Evolutionary conservation across 2,888 invertebrate genomes (phyloP).

Genomic region (Pherbina coryleti): DNA sequence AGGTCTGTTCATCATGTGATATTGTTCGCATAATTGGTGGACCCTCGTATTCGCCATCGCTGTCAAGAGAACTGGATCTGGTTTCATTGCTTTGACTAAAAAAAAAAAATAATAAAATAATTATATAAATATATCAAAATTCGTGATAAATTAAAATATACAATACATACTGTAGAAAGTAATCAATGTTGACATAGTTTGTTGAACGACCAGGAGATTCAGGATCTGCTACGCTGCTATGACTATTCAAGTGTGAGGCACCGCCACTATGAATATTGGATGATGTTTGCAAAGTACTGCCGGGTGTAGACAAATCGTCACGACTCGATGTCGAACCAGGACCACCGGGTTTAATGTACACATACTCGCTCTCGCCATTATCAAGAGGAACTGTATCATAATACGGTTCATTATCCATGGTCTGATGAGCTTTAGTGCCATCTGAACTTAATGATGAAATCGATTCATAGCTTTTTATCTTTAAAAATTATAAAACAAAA

Average conservation of each 20-base stretch:
- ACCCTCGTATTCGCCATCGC: conserved; percentile 71
- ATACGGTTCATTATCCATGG: conserved; percentile 76
- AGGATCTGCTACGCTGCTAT: conserved; percentile 73
- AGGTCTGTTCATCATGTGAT: conserved; percentile 74
- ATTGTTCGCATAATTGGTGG: conserved; percentile 74
- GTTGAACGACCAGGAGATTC: conserved; percentile 85
- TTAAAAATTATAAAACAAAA: conserved; percentile 24
- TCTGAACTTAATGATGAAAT: conserved; percentile 77
- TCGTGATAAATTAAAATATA: not conserved
- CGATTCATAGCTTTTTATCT: conserved; percentile 78
- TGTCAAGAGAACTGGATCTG: conserved; percentile 72
- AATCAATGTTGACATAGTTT: conserved; percentile 94
- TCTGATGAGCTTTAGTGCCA: conserved; percentile 70
- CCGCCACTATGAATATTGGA: conserved; percentile 55
- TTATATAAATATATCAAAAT: not conserved
- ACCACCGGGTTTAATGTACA: conserved; percentile 79
- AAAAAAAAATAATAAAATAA: conserved; percentile 16
- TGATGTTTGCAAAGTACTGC: conserved; percentile 73
- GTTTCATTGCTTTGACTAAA: conserved; percentile 69
- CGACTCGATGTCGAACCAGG: conserved; percentile 76
- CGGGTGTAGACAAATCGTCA: conserved; percentile 75
- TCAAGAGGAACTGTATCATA: conserved; percentile 81
- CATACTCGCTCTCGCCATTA: conserved; percentile 79
- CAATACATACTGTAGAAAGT: conserved; percentile 84
- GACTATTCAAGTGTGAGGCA: conserved; percentile 66